Percentiles rank a stretch among this genome's conserved stretches.
Conservation (phyloP, 2,888 invertebrate species). For the Heteromyza rotundicornis region DNA sequence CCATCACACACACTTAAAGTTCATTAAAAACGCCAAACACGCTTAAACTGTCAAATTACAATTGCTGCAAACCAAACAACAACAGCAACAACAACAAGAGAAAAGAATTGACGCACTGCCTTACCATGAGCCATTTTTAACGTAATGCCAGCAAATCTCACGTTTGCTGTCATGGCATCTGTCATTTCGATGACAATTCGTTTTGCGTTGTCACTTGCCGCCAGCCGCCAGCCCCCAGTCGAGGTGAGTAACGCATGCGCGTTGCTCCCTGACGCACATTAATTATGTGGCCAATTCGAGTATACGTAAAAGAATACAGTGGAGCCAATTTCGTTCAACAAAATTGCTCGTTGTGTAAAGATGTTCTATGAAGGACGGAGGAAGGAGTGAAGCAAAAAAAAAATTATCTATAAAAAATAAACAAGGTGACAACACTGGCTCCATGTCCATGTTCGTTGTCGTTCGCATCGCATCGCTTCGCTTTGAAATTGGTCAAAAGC, state of each 20-base stretch:
- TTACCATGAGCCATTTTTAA: not conserved
- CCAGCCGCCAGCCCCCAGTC: no score
- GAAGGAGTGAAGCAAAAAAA: no score
- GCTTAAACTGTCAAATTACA: constrained; percentile 37
- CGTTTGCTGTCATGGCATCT: constrained; percentile 31
- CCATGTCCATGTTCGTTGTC: not conserved
- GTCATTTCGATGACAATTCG: constrained; percentile 29
- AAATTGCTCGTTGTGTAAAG: not conserved
- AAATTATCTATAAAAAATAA: not conserved
- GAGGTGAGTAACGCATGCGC: no score
- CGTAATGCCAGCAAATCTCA: constrained; percentile 18
- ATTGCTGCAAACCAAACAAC: constrained; percentile 32
- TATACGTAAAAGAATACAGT: no score
- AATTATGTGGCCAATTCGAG: constrained; percentile 40
- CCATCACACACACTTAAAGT: no score
- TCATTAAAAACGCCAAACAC: constrained; percentile 11
- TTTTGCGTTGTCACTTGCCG: constrained; percentile 18
- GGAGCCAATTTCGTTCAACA: not conserved
- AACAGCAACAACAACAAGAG: no score
- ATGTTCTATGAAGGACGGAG: no score
- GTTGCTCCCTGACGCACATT: constrained; percentile 32
- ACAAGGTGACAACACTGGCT: not conserved
- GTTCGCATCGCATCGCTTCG: no score
- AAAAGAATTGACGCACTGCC: no score
- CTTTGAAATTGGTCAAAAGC: constrained; percentile 49